Evolutionary conservation across 2,888 invertebrate genomes (phyloP), one percentile per base, ranked within the genome.

Genomic region (Sarcophaga subvicina): DNA sequence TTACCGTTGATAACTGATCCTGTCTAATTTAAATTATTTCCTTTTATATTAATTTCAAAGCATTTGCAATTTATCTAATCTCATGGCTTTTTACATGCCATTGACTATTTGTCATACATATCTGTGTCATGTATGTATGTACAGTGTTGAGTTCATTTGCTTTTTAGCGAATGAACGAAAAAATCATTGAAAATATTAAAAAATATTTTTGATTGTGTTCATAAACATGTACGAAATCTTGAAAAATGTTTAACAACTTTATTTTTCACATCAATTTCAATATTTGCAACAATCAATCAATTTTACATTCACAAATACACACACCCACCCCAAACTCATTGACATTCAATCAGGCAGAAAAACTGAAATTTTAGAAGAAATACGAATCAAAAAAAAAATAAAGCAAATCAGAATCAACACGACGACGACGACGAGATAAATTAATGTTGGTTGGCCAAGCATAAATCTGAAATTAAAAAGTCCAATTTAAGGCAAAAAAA

Each of bases 201-300:
- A 37, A 37, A 37, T 37, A 37, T 37, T 37, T 11, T 69, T 72
- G 25, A 70, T 79, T 62, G 72, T 70, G 59, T 27, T 80, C 76
- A 59, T 70, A 76, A 27, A 60, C 27, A 25, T 67, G 17, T 62
- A 49, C 22, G 45, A 70, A 75, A 76, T 84, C 75, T 84, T 71
- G 22, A 67, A 84, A 83, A 79, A 82, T 60, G 82, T 87, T 81
- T 81, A 87, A 87, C 87, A 87, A 87, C 87, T 87, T 84, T 84
- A 87, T 87, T 84, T 82, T 81, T 84, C 79, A 84, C 76, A 84
- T 87, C 87, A 82, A 67, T 87, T 84, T 76, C 37, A 75, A 70
- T 87, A 69, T 79, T 67, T 75, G 71, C 67, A 82, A 76, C 81
- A 84, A 87, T 87, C 87, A 87, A 87, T 87, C 87, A 87, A 81